Conservation (phyloP, 2,888 invertebrate genomes). For the Parthenolecanium corni region DNA sequence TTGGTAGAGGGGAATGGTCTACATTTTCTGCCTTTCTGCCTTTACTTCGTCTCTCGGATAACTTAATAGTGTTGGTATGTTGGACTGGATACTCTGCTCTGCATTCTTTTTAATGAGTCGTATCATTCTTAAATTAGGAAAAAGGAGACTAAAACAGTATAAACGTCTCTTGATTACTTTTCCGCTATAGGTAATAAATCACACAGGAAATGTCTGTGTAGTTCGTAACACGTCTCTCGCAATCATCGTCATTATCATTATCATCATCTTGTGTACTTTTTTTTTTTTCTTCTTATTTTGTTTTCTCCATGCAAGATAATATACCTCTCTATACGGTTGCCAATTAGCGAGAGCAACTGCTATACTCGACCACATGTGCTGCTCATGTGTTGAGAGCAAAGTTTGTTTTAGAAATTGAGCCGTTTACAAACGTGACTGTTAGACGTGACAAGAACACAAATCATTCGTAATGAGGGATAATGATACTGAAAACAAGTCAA, state of each 20-base stretch:
- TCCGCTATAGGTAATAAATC: conserved; percentile 27
- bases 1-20: too few relatives aligned
- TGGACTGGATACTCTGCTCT: not conserved
- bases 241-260: conserved; percentile 26
- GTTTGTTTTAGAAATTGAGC: conserved; percentile 29
- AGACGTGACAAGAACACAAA: conserved; percentile 29
- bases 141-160: conserved; percentile 8
- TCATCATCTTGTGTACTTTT: conserved; percentile 2
- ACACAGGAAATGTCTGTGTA: conserved; percentile 26
- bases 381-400: conserved; percentile 29
- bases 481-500: conserved; percentile 28
- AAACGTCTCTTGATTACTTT: conserved; percentile 15
- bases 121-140: conserved; percentile 26
- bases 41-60: too few relatives aligned
- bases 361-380: conserved; percentile 25
- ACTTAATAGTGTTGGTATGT: too few relatives aligned
- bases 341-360: conserved; percentile 26
- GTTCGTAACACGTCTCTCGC: conserved; percentile 24
- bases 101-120: conserved; percentile 11
- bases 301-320: not conserved
- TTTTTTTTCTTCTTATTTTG: too few relatives aligned
- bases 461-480: conserved; percentile 29
- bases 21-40: too few relatives aligned
- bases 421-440: conserved; percentile 27
- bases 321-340: conserved; percentile 23